These are phyloP conservation scores for Typhlichthys eigenmanni DNA, from an alignment of 2,797 vertebrate genomes.

Conservation along the genomic window DNA sequence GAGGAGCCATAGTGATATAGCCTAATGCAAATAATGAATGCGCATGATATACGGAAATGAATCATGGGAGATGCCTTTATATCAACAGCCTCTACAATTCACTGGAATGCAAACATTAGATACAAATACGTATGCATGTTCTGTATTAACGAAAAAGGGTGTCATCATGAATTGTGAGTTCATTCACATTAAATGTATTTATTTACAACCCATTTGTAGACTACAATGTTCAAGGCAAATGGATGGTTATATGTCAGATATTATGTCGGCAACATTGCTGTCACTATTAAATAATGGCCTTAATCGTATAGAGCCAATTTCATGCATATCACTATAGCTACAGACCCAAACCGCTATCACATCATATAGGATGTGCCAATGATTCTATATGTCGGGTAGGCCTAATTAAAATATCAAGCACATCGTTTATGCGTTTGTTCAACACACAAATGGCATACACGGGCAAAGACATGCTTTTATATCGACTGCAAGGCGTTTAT, in stretches of 20 bases:
- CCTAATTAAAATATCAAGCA: slow-evolving; percentile 52
- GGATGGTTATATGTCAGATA: slow-evolving; percentile 13
- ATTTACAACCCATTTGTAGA: slow-evolving; percentile 14
- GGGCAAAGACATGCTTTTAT: slow-evolving; percentile 14
- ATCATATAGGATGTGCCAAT: slow-evolving; percentile 69
- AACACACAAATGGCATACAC: not conserved
- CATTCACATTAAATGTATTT: slow-evolving; percentile 38
- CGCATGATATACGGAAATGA: slow-evolving; percentile 62
- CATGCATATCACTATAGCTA: slow-evolving; percentile 20
- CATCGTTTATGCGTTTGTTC: not conserved
- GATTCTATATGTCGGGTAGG: slow-evolving; percentile 50
- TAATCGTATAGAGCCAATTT: slow-evolving; percentile 13
- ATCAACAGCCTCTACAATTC: slow-evolving; percentile 16
- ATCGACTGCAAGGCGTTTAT: slow-evolving; percentile 56
- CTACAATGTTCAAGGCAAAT: not conserved
- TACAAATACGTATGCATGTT: slow-evolving; percentile 26
- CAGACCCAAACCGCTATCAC: slow-evolving; percentile 36
- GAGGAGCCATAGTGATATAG: slow-evolving; percentile 21
- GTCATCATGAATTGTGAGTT: slow-evolving; percentile 66
- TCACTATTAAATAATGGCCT: slow-evolving; percentile 17
- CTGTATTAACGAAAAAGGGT: slow-evolving; percentile 42
- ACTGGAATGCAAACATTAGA: slow-evolving; percentile 20
- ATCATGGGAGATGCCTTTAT: slow-evolving; percentile 30
- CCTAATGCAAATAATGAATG: slow-evolving; percentile 51
- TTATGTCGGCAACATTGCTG: not conserved